Percentiles rank a stretch among this genome's conserved stretches.
phyloP scores from a whole-genome alignment of 2,797 vertebrate genomes.

The Sandelia bainsii region DNA sequence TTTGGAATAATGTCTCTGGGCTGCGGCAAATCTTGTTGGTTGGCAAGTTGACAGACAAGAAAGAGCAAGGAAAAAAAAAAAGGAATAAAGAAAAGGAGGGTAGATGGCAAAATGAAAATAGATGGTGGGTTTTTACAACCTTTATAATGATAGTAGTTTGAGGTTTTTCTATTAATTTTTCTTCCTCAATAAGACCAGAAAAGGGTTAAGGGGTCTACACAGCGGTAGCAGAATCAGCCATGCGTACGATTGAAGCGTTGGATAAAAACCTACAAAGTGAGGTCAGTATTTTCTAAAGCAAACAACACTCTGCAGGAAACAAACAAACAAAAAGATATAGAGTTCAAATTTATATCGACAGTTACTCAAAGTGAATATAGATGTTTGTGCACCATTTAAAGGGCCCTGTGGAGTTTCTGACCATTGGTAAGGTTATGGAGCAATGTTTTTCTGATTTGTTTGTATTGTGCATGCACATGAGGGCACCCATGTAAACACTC shows the following conservation, averaged over 20 bases:
- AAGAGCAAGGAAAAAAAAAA: conserved; percentile 1
- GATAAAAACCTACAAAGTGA: not conserved
- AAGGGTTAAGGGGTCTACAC: conserved; percentile 21
- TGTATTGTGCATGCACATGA: not conserved
- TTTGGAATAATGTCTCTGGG: conserved; percentile 17
- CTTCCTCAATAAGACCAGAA: conserved; percentile 33
- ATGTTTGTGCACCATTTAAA: conserved; percentile 1
- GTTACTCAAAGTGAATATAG: not conserved
- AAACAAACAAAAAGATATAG: conserved; percentile 1
- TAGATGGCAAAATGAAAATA: conserved; percentile 8
- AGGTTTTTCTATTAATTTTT: not conserved
- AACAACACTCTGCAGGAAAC: conserved; percentile 5
- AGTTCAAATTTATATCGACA: conserved; percentile 2
- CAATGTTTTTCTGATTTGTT: not conserved
- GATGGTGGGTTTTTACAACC: conserved; percentile 9
- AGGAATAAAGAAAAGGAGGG: conserved; percentile 6
- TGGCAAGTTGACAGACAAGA: conserved; percentile 33
- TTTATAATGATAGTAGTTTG: not conserved
- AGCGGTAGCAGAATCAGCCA: conserved; percentile 39
- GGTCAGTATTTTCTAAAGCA: not conserved
- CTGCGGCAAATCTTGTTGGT: conserved; percentile 28
- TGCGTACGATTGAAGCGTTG: conserved; percentile 49
- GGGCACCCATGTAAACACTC: no score
- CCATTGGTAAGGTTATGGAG: not conserved
- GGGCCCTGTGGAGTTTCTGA: conserved; percentile 16